Conservation (phyloP, 2,113 vertebrate species). For the Rhynchomys soricoides region DNA sequence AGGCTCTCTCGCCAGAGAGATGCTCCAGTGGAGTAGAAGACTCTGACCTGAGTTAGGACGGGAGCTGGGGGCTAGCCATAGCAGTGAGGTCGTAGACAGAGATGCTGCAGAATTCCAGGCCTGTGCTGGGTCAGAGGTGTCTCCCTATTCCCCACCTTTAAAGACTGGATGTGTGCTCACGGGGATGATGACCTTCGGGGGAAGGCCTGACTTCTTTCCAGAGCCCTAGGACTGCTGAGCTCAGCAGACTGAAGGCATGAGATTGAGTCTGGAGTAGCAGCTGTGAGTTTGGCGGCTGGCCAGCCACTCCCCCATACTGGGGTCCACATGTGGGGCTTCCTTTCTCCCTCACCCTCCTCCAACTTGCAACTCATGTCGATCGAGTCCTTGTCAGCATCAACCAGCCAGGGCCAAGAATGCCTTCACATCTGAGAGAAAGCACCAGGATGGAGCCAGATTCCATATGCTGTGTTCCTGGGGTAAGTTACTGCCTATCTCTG, state of each 20-base stretch:
- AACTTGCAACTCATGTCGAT: background rate
- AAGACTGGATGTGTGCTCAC: background rate
- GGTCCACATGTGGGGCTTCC: background rate
- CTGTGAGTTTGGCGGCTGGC: constrained; percentile 22
- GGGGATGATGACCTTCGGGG: background rate
- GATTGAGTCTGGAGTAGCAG: background rate
- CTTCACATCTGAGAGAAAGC: background rate
- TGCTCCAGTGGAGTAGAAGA: background rate
- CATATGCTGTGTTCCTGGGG: background rate
- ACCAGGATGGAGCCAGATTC: background rate
- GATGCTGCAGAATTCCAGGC: background rate
- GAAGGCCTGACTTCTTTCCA: background rate
- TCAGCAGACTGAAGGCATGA: background rate
- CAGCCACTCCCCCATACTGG: background rate
- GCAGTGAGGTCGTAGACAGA: background rate
- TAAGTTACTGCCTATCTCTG: constrained; percentile 45
- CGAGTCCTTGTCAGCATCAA: background rate
- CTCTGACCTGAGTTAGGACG: background rate
- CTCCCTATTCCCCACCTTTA: background rate
- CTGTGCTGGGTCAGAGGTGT: background rate
- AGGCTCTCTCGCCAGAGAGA: background rate
- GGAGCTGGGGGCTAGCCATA: background rate
- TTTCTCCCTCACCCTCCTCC: background rate
- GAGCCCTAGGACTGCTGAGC: background rate
- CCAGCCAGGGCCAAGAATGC: background rate